Evolutionary conservation across 2,888 invertebrate genomes (phyloP), one percentile per base, ranked within the genome.

Genomic region (Ischnura elegans): DNA sequence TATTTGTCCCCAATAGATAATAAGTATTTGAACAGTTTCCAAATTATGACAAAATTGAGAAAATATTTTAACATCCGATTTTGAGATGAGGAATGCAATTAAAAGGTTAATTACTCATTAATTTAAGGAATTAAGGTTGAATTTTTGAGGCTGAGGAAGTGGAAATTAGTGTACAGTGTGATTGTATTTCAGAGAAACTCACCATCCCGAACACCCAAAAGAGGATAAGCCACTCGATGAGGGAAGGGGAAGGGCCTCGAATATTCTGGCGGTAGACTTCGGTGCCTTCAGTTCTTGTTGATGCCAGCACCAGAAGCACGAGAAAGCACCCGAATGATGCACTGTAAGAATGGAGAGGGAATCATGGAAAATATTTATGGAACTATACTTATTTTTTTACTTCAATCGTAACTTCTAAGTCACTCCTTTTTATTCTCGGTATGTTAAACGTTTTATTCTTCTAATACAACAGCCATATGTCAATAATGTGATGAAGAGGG

Each of bases 281-380:
- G 47, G 95, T 95, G 47, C 95, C 95, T 95, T 95, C 94, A 87
- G 94, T 95, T 94, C 94, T 95, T 94, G 96, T 96, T 25, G 96
- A 96, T 6, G 96, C 96, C 94, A 96, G 95, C 13, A 96, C 96
- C 87, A 97, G 95, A 55, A 97, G 95, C 84, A 96, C 95, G 61
- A 97, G 95, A 95, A 97, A 97, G 94, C 96, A 96, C 21, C 96
- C 96, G 95, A 97, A 97, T n/a, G 96, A 96, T 86, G 96, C 96
- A 94, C 96, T 96, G 94, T 6, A 51, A n/a, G n/a, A 87, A 21
- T 51, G 61, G 6, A 6, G 61, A 25, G 61, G 19, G 10, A 43
- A 42, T 13, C 16, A 61, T 21, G 47, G 10, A 45, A 43, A 36
- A 36, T 29, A 76, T 76, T 76, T 25, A 0, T 25, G 25, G 29